These are phyloP conservation scores for Cryptus armator DNA, from an alignment of 2,888 invertebrate species.

Conservation along the genomic window DNA sequence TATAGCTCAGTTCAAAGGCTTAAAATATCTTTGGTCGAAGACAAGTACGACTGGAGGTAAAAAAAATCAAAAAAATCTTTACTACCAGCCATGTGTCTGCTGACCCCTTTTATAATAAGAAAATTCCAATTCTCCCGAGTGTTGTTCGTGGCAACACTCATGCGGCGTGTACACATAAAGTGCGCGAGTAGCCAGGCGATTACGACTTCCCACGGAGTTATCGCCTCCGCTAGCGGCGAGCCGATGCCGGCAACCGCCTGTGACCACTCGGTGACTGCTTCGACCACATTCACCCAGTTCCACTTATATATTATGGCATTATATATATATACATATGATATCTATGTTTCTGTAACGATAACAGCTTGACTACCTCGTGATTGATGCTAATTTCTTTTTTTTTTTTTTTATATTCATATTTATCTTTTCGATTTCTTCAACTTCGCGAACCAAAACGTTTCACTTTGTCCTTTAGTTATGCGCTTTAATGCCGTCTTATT, in stretches of 20 bases:
- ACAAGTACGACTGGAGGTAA: neutral
- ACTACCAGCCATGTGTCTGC: conserved; percentile 3
- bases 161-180: conserved; percentile 42
- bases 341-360: conserved; percentile 35
- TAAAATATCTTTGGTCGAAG: neutral
- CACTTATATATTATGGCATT: conserved; percentile 18
- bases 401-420: conserved; percentile 59
- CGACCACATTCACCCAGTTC: conserved; percentile 52
- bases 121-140: conserved; percentile 29
- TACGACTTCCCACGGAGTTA: conserved; percentile 68
- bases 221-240: conserved; percentile 58
- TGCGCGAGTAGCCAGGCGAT: conserved; percentile 47
- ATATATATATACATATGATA: neutral
- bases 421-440: conserved; percentile 43
- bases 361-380: conserved; percentile 43
- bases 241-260: conserved; percentile 57
- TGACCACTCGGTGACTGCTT: conserved; percentile 41
- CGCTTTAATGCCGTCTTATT: conserved; percentile 1
- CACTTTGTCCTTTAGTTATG: neutral
- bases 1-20: neutral
- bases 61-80: neutral
- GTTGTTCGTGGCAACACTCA: conserved; percentile 36
- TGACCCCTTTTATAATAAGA: conserved; percentile 27
- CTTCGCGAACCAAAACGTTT: neutral
- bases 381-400: conserved; percentile 32